phyloP scores from a whole-genome alignment of 2,113 vertebrate species.

The Orycteropus afer region DNA sequence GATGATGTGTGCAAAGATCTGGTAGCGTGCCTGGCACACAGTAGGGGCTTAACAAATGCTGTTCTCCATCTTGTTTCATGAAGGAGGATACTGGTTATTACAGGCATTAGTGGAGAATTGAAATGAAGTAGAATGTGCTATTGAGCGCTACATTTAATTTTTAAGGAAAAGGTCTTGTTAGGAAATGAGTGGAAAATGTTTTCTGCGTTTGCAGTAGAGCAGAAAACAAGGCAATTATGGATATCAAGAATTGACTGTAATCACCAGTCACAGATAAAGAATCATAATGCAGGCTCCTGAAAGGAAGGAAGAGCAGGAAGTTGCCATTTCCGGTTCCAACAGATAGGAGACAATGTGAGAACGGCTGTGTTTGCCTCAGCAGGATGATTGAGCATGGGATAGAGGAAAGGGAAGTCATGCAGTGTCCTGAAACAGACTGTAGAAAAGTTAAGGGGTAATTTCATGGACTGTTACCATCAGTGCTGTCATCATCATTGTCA shows the following conservation, averaged over 20 bases:
- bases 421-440: not conserved
- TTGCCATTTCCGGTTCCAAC: not conserved
- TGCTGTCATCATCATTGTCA: not conserved
- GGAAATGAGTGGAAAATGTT: conserved; percentile 64
- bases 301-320: not conserved
- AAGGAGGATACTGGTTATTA: not conserved
- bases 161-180: not conserved
- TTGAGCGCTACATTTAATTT: conserved; percentile 40
- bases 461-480: not conserved
- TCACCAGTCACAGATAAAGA: conserved; percentile 56
- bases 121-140: not conserved
- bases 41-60: not conserved
- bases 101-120: not conserved
- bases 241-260: conserved; percentile 54
- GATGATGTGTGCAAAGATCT: not conserved
- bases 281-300: not conserved
- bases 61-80: not conserved
- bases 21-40: not conserved
- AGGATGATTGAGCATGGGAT: not conserved
- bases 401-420: not conserved
- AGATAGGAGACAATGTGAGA: not conserved
- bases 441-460: not conserved
- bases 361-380: not conserved
- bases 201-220: conserved; percentile 70
- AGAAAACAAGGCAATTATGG: conserved; percentile 75